Conservation (phyloP, 2,888 invertebrate species). For the Coelopa pilipes region DNA sequence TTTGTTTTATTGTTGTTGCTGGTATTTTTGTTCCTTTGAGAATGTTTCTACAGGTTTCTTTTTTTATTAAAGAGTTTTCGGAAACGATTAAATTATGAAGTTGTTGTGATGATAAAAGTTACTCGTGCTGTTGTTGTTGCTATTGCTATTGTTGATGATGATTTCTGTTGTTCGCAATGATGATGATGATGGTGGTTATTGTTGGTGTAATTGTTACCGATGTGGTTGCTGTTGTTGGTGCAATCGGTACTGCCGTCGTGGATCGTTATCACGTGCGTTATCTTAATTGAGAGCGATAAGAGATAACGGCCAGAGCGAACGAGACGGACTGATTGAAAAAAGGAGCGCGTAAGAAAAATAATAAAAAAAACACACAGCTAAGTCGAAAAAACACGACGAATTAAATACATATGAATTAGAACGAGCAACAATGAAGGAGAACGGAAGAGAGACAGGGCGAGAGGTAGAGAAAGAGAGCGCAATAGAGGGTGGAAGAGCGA, state of each 20-base stretch:
- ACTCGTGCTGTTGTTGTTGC: no score
- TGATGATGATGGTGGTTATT: neutral
- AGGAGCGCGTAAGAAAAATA: neutral
- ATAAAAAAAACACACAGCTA: no score
- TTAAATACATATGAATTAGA: neutral
- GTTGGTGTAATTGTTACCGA: neutral
- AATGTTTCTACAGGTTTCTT: no score
- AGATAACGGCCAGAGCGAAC: neutral
- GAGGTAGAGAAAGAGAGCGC: neutral
- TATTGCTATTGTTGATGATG: no score
- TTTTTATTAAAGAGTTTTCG: no score
- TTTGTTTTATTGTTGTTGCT: no score
- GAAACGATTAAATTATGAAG: no score
- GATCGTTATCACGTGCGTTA: slow-evolving; percentile 7
- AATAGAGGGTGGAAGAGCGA: neutral
- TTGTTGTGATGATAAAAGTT: no score
- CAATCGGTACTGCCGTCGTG: neutral
- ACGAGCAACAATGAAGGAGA: neutral
- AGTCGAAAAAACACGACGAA: neutral
- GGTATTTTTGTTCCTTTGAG: no score
- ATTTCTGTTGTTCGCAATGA: no score
- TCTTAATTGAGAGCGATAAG: slow-evolving; percentile 20
- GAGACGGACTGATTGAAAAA: neutral
- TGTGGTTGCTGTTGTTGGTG: neutral
- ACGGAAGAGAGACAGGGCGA: neutral